These are phyloP conservation scores for Apamea monoglypha DNA, from an alignment of 2,888 invertebrate genomes.

Conservation along the genomic window DNA sequence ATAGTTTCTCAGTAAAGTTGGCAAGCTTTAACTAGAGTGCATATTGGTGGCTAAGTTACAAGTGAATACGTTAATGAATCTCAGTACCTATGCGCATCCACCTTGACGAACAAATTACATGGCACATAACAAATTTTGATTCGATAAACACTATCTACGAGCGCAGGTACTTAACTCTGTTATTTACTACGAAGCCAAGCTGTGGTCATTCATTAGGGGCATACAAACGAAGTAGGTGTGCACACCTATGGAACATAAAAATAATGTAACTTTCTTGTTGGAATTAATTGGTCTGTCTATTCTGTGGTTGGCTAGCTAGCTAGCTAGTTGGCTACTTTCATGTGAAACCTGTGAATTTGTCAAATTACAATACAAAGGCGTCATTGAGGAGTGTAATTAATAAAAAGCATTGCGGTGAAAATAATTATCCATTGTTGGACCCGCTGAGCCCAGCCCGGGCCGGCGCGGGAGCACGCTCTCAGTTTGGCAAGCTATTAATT, in stretches of 20 bases:
- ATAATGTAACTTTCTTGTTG: conserved; percentile 72
- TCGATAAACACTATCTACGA: conserved; percentile 66
- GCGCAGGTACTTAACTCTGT: conserved; percentile 63
- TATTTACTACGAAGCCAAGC: conserved; percentile 62
- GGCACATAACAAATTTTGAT: conserved; percentile 65
- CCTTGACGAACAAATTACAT: conserved; percentile 67
- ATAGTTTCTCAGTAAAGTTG: conserved; percentile 60
- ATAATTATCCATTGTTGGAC: conserved; percentile 85
- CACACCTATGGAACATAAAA: conserved; percentile 51
- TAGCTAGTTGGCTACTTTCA: conserved; percentile 66
- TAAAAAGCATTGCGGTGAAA: conserved; percentile 82
- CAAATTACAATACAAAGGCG: conserved; percentile 88
- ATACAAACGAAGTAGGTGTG: conserved; percentile 51
- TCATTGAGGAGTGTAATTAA: conserved; percentile 81
- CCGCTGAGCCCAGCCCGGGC: conserved; percentile 38
- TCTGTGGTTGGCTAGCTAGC: conserved; percentile 43
- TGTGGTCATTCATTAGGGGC: conserved; percentile 54
- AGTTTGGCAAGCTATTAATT: conserved; percentile 68
- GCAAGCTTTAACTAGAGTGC: conserved; percentile 48
- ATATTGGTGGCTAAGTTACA: conserved; percentile 42
- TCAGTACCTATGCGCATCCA: conserved; percentile 50
- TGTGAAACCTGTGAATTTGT: conserved; percentile 83
- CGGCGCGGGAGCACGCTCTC: conserved; percentile 55
- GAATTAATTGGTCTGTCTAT: conserved; percentile 56
- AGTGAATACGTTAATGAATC: conserved; percentile 59